Conservation (phyloP, 1,140 invertebrate genomes). For the Eufriesea mexicana region DNA sequence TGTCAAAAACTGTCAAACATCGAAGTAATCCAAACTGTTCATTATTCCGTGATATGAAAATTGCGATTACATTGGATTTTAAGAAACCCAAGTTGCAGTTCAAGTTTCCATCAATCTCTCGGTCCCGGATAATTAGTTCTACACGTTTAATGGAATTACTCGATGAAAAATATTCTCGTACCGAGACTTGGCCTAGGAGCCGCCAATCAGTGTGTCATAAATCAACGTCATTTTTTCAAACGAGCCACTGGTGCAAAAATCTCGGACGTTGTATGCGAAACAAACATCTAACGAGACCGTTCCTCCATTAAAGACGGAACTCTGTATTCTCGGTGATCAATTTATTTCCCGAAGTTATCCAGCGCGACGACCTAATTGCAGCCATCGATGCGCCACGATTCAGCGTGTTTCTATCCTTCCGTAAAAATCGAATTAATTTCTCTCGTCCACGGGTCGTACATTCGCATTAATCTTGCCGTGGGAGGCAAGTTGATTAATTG, state of each 20-base stretch:
- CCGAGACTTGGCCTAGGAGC: no score
- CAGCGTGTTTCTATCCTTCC: background rate
- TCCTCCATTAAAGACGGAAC: no score
- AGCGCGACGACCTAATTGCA: background rate
- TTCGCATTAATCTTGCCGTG: background rate
- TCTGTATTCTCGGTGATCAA: background rate
- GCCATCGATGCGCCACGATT: background rate
- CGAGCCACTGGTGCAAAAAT: background rate
- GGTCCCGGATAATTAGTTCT: no score
- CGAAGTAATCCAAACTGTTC: no score
- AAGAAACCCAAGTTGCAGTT: no score
- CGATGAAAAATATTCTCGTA: no score
- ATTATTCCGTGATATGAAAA: no score
- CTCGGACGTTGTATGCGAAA: no score
- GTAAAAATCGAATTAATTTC: background rate
- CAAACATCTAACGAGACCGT: background rate
- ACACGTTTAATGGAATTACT: no score
- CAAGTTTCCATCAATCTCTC: no score
- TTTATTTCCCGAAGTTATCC: slow-evolving; percentile 1
- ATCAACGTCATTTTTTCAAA: slow-evolving; percentile 32
- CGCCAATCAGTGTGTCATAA: background rate
- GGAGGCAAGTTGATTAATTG: slow-evolving; percentile 11
- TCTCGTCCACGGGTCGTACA: background rate
- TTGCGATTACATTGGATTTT: no score
- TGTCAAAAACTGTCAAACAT: no score